Base-by-base conservation (phyloP, 2,888 invertebrate species). In the Lasioglossum calceatum region DNA sequence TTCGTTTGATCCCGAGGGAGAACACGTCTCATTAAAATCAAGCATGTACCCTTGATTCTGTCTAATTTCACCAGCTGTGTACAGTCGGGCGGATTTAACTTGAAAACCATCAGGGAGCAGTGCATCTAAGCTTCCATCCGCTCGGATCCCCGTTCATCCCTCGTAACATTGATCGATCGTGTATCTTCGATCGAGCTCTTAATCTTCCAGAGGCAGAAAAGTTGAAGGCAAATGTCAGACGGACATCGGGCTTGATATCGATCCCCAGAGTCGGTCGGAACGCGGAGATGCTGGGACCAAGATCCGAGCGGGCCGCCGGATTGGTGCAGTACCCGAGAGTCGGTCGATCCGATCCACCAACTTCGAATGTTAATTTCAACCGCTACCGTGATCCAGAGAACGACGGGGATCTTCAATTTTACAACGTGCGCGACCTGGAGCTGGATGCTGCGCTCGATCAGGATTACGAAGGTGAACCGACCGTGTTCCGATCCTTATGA, bases 201-300 rank as follows among this genome's bases (percentile, higher is more conserved):
- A 16, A 16, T 72, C 1, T 91, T 89, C 16, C 82, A 93, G 94
- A 90, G 79, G 94, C 91, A 5, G 89, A 91, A 58, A 91, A 91
- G 67, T 64, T 92, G 16, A 92, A 90, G 78, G 79, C 84, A 44
- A 92, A 91, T 70, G 90, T 91, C 75, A 93, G 93, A 81, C 90
- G 94, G 67, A 90, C 92, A 4, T 78, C 89, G 27, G 93, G 94
- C 12, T 75, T 94, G 72, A 87, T 94, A 67, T 87, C 93, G 23
- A 92, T 92, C 39, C 94, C 94, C 1, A 93, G 94, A 79, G 89
- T 93, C 50, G 94, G 94, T 44, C 90, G 94, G 81, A 92, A 92
- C 74, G 84, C 88, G 61, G 93, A 90, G 8, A 86, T 91, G 87
- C 78, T 87, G 14, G 90, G 88, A 77, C 91, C 91, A 16, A 91